Conservation (phyloP, 2,797 vertebrate species). For the Pangasius macronema region DNA sequence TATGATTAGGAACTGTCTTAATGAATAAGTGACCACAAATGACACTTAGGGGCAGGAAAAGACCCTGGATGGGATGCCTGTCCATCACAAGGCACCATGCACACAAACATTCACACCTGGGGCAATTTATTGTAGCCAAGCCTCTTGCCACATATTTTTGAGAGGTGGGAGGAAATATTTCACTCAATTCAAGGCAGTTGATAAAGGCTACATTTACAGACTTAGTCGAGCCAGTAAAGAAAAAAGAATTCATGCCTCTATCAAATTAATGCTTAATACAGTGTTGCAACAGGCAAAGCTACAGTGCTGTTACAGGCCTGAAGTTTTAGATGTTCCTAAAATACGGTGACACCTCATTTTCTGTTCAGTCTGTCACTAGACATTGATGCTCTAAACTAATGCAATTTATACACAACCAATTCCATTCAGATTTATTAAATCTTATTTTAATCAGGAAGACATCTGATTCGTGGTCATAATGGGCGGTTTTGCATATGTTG, state of each 20-base stretch:
- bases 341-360: neutral
- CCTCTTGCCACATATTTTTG: slow-evolving; percentile 1
- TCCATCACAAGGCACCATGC: neutral
- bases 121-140: neutral
- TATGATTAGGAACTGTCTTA: neutral
- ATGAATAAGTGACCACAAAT: slow-evolving; percentile 2
- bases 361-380: neutral
- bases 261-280: neutral
- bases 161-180: neutral
- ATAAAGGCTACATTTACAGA: neutral
- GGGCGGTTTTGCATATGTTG: neutral
- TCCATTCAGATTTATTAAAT: neutral
- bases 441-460: neutral
- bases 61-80: neutral
- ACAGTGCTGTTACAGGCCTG: neutral
- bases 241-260: neutral
- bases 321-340: neutral
- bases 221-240: neutral
- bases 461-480: slow-evolving; percentile 2
- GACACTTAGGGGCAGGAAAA: neutral
- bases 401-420: neutral
- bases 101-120: neutral
- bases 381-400: neutral
- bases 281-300: neutral
- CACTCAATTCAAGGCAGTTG: neutral